Percentiles rank a stretch among this genome's conserved stretches.
phyloP scores from a whole-genome alignment of 2,888 invertebrate species.

The Podabrus alpinus region DNA sequence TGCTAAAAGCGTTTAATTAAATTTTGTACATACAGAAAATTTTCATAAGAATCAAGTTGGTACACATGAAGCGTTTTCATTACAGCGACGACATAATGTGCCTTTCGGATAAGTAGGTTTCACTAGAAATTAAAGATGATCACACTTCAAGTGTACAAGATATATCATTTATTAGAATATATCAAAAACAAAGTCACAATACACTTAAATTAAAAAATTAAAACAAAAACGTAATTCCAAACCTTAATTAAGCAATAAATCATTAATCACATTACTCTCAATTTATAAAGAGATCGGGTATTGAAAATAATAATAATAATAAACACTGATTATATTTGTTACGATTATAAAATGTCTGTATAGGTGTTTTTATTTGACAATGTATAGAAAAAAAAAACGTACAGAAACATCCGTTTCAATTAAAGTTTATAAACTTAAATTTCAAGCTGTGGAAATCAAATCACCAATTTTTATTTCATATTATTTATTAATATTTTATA shows the following conservation, averaged over 20 bases:
- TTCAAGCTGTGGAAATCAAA: constrained; percentile 27
- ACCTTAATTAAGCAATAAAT: neutral
- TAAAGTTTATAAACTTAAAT: constrained; percentile 15
- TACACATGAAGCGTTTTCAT: constrained; percentile 14
- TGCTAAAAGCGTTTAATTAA: neutral
- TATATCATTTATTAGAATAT: constrained; percentile 6
- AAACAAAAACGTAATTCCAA: neutral
- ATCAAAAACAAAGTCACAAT: constrained; percentile 3
- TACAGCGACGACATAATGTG: neutral
- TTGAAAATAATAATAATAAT: constrained; percentile 10
- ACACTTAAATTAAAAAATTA: neutral
- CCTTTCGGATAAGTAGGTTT: neutral
- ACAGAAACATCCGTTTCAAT: neutral
- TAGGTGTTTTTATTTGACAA: constrained; percentile 10
- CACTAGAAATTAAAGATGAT: neutral
- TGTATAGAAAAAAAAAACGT: neutral
- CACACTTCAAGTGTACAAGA: constrained; percentile 12
- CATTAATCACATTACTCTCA: neutral
- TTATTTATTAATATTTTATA: constrained; percentile 31
- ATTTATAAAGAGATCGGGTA: constrained; percentile 10
- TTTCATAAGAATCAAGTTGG: constrained; percentile 1
- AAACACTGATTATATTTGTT: constrained; percentile 19
- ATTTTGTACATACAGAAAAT: constrained; percentile 17
- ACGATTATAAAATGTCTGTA: constrained; percentile 14
- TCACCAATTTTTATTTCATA: constrained; percentile 25